phyloP scores from a whole-genome alignment of 2,113 vertebrate species.

The Ibidorhyncha struthersii region DNA sequence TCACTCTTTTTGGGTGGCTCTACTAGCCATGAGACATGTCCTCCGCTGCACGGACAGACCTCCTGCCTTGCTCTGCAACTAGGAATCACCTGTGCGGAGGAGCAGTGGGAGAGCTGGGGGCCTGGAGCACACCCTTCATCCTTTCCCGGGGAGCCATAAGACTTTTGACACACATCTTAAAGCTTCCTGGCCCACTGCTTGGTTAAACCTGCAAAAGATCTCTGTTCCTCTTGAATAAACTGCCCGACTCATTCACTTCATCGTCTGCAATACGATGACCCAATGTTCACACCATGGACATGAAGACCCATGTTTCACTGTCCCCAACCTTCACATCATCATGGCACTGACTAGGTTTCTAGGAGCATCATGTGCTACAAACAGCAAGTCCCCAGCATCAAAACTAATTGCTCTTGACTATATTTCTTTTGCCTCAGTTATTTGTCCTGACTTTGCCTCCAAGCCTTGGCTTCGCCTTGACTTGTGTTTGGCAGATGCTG shows the following conservation, averaged over 20 bases:
- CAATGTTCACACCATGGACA: fast-evolving
- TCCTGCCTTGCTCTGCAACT: neutral
- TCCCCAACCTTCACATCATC: neutral
- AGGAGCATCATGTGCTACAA: neutral
- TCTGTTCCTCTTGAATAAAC: neutral
- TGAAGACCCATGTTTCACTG: neutral
- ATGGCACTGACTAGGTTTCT: neutral
- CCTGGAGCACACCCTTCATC: neutral
- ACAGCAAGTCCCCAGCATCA: neutral
- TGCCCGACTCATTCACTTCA: neutral
- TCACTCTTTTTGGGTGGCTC: neutral
- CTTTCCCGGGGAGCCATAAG: neutral
- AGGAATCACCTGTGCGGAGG: neutral
- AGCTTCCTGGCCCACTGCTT: neutral
- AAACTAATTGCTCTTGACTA: neutral
- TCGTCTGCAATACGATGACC: fast-evolving
- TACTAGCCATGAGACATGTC: neutral
- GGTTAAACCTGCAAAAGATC: neutral
- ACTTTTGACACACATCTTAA: neutral
- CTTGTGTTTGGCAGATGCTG: neutral
- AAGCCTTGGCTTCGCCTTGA: neutral
- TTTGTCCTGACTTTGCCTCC: neutral
- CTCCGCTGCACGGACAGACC: neutral
- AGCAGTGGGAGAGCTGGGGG: neutral
- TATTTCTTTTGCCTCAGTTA: neutral